Evolutionary conservation across 2,888 invertebrate species (phyloP).

Genomic region (Malthinus seriepunctatus): DNA sequence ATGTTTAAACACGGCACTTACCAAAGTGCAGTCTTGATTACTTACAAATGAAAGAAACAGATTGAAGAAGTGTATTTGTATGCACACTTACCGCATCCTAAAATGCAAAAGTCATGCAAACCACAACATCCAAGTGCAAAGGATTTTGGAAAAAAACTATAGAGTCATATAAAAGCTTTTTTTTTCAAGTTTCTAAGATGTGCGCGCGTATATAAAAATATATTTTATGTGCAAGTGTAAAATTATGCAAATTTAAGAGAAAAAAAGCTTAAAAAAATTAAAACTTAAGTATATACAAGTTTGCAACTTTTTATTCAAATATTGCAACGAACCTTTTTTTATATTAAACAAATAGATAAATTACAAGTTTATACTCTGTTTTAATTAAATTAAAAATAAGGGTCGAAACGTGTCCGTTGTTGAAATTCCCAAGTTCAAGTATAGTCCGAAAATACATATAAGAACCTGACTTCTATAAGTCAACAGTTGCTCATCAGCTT

Average conservation of each 20-base stretch:
- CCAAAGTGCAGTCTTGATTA: conserved; percentile 44
- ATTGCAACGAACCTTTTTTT: too few relatives aligned
- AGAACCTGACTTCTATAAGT: too few relatives aligned
- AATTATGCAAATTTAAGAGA: conserved; percentile 1
- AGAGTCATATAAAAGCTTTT: background rate
- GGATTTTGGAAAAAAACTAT: conserved; percentile 16
- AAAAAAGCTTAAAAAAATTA: background rate
- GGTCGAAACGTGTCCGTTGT: too few relatives aligned
- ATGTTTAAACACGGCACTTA: conserved; percentile 39
- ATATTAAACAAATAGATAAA: too few relatives aligned
- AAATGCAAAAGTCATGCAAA: conserved; percentile 54
- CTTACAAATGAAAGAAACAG: conserved; percentile 38
- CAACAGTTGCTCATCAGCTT: too few relatives aligned
- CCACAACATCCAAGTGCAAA: conserved; percentile 40
- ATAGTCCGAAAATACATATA: too few relatives aligned
- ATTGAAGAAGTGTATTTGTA: conserved; percentile 37
- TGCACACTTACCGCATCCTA: conserved; percentile 58
- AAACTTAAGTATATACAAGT: too few relatives aligned
- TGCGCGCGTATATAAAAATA: background rate
- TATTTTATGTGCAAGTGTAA: conserved; percentile 5
- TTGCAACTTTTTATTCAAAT: too few relatives aligned
- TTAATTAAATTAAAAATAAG: too few relatives aligned
- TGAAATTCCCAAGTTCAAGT: too few relatives aligned
- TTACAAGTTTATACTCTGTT: too few relatives aligned
- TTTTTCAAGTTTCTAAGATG: too few relatives aligned